Percentiles rank a stretch among this genome's conserved stretches.
Evolutionary conservation across 2,113 vertebrate species (phyloP).

Genomic region (Rhagologus leucostigma): DNA sequence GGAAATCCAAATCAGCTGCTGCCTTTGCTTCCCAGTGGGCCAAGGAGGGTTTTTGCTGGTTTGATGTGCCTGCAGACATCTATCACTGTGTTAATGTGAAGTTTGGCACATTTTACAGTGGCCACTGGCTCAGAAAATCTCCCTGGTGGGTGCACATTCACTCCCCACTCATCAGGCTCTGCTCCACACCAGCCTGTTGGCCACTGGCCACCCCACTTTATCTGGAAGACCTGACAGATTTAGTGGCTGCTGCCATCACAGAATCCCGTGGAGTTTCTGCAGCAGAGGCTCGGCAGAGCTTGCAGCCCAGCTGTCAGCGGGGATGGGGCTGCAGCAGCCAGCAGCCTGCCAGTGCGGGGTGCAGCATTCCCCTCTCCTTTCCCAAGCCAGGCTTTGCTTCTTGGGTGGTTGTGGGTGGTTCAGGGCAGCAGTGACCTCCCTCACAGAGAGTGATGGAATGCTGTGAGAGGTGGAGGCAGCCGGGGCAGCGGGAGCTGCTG

Average conservation of each 20-base stretch:
- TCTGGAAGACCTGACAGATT: not conserved
- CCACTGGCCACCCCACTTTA: not conserved
- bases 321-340: not conserved
- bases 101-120: not conserved
- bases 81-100: not conserved
- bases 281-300: not conserved
- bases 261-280: not conserved
- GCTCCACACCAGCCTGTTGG: not conserved
- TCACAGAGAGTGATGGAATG: not conserved
- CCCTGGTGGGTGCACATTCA: accelerated
- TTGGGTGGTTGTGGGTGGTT: not conserved
- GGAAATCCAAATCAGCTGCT: not conserved
- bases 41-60: not conserved
- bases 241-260: not conserved
- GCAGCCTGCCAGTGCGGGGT: accelerated
- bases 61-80: not conserved
- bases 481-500: not conserved
- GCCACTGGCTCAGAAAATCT: not conserved
- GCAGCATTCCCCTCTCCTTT: not conserved
- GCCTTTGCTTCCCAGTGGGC: not conserved
- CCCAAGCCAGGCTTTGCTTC: not conserved
- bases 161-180: not conserved
- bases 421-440: not conserved
- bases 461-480: not conserved
- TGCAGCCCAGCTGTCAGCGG: not conserved